phyloP scores from a whole-genome alignment of 2,797 vertebrate species.

The Microhierax caerulescens region DNA sequence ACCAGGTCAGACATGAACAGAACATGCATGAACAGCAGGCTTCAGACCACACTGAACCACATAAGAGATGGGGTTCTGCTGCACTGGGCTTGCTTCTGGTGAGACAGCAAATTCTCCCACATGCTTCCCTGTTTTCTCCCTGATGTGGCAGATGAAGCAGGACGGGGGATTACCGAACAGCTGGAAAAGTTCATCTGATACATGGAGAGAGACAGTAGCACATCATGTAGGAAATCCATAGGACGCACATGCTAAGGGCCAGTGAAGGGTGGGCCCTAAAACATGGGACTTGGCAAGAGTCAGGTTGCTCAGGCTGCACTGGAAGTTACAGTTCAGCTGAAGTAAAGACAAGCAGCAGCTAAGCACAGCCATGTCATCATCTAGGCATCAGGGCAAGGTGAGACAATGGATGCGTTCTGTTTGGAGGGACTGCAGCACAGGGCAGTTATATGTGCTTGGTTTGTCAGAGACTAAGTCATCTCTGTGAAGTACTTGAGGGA shows the following conservation, averaged over 20 bases:
- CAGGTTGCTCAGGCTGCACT: neutral
- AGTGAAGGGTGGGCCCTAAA: neutral
- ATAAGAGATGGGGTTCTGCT: neutral
- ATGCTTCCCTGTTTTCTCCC: neutral
- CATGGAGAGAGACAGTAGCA: neutral
- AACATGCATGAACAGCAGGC: neutral
- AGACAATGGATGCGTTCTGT: neutral
- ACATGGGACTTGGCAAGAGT: neutral
- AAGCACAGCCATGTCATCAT: neutral
- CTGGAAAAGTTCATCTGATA: neutral
- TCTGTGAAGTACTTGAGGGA: neutral
- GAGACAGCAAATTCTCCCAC: neutral
- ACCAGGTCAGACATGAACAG: neutral
- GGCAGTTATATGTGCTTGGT: accelerated
- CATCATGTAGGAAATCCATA: accelerated
- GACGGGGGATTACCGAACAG: neutral
- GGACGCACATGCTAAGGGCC: neutral
- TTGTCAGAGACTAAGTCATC: neutral
- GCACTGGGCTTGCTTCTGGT: neutral
- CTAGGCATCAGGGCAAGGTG: neutral
- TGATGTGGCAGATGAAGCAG: neutral
- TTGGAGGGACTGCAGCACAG: neutral
- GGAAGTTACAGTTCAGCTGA: neutral
- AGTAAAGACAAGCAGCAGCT: neutral
- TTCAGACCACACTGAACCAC: neutral